Conservation (phyloP, 2,113 vertebrate genomes). For the Geococcyx californianus region DNA sequence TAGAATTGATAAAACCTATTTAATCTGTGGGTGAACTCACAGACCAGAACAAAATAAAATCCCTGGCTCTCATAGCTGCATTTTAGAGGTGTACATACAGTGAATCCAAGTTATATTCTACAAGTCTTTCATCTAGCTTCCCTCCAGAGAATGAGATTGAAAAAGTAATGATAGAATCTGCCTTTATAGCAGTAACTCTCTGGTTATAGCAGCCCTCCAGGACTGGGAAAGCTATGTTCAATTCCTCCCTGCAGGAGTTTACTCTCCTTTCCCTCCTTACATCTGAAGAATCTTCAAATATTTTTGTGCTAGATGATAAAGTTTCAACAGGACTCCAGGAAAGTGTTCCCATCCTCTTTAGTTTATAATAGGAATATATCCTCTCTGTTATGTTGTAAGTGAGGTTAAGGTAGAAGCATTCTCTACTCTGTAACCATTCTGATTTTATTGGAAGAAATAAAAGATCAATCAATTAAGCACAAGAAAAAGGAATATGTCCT, state of each 20-base stretch:
- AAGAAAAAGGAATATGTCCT: neutral
- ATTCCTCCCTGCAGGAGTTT: constrained; percentile 18
- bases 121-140: constrained; percentile 45
- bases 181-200: constrained; percentile 12
- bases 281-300: neutral
- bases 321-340: neutral
- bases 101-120: neutral
- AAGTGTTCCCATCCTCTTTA: neutral
- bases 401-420: neutral
- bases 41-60: neutral
- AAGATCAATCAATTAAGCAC: neutral
- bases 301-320: neutral
- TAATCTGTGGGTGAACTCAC: neutral
- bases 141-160: constrained; percentile 49
- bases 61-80: neutral
- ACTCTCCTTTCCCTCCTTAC: neutral
- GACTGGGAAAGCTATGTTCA: constrained; percentile 6
- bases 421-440: neutral
- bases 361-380: neutral
- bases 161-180: constrained; percentile 40
- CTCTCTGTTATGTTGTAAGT: accelerated
- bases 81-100: neutral
- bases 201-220: neutral
- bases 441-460: neutral
- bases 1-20: neutral